Conservation (phyloP, 2,797 vertebrate species). For the Mormyrus hasselquistii region DNA sequence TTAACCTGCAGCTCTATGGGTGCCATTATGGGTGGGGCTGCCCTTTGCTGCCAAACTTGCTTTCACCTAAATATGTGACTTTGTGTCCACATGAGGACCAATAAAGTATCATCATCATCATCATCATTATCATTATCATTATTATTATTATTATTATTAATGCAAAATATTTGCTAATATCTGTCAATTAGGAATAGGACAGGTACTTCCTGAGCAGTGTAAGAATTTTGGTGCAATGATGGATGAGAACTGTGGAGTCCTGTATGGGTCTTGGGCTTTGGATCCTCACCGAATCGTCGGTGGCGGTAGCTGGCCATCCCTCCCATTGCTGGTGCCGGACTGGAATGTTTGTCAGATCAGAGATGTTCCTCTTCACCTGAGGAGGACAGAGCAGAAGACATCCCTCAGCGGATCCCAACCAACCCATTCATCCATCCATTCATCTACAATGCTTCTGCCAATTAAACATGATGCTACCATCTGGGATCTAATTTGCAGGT, state of each 20-base stretch:
- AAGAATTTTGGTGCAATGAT: neutral
- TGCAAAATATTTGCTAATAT: neutral
- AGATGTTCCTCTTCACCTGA: conserved; percentile 93
- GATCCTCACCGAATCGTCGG: conserved; percentile 84
- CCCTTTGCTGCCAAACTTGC: neutral
- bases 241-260: neutral
- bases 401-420: neutral
- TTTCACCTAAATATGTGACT: neutral
- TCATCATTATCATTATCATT: neutral
- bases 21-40: neutral
- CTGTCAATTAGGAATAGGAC: neutral
- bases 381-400: conserved; percentile 23
- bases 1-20: neutral
- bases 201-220: neutral
- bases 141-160: neutral
- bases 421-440: neutral
- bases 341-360: conserved; percentile 96
- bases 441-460: neutral
- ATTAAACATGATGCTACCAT: neutral
- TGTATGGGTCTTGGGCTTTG: neutral
- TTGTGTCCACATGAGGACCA: neutral
- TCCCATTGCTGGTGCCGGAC: conserved; percentile 97
- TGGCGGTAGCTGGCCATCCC: conserved; percentile 88
- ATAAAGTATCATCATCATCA: neutral
- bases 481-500: neutral